Conservation (phyloP, 2,888 invertebrate species). For the Stenurella melanura region DNA sequence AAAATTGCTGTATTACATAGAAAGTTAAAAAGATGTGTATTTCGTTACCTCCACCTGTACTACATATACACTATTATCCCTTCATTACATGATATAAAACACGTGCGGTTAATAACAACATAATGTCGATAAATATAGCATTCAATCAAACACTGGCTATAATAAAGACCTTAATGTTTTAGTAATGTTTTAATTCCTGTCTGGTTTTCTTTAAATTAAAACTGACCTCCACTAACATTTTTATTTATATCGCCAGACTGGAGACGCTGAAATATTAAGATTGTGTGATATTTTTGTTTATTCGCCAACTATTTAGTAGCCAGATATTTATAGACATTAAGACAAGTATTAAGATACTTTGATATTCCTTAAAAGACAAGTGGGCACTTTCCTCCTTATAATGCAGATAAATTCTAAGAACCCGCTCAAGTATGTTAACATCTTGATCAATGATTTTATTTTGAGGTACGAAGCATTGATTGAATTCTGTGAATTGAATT, state of each 20-base stretch:
- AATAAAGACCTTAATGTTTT: conserved; percentile 6
- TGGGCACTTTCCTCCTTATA: background rate
- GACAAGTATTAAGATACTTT: background rate
- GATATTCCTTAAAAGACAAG: background rate
- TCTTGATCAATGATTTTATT: no score
- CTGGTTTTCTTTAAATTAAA: conserved; percentile 7
- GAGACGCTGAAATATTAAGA: conserved; percentile 28
- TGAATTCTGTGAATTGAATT: no score
- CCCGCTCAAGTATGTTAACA: background rate
- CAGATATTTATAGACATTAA: conserved; percentile 24
- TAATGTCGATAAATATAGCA: background rate
- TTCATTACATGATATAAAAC: conserved; percentile 5
- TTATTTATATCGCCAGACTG: conserved; percentile 26
- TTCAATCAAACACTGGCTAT: background rate
- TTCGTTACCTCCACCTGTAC: background rate
- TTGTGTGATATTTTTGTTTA: conserved; percentile 28
- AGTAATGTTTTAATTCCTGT: background rate
- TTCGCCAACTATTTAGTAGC: conserved; percentile 12
- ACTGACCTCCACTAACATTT: conserved; percentile 35
- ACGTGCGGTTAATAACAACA: background rate
- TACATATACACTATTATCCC: background rate
- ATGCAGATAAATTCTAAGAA: background rate
- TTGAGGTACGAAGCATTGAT: no score
- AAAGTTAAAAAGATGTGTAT: no score
- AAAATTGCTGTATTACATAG: no score